phyloP scores from a whole-genome alignment of 2,888 invertebrate genomes.

The Teleogryllus oceanicus region DNA sequence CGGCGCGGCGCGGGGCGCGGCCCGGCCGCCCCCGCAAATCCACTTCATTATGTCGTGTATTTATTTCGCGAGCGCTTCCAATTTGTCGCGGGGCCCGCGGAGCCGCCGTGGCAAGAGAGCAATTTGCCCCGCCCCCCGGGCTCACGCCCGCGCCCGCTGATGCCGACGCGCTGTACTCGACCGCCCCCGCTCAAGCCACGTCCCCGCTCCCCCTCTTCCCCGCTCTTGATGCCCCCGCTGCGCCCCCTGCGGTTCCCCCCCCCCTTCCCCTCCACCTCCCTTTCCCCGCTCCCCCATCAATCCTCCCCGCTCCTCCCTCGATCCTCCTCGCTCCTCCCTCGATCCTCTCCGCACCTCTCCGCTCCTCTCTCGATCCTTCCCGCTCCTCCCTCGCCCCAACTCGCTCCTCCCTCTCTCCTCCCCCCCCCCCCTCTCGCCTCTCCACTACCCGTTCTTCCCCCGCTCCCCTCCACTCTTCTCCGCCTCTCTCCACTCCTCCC shows the following conservation, averaged over 20 bases:
- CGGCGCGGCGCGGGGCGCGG: not conserved
- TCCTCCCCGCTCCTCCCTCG: too few relatives aligned
- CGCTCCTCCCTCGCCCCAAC: rapidly evolving
- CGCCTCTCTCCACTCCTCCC: too few relatives aligned
- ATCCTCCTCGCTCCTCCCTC: too few relatives aligned
- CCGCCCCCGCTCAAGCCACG: not conserved
- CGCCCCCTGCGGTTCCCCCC: too few relatives aligned
- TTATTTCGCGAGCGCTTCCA: constrained; percentile 1
- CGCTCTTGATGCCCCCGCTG: not conserved
- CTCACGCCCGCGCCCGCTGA: not conserved
- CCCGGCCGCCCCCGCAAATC: not conserved
- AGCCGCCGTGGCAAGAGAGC: not conserved
- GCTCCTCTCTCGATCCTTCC: too few relatives aligned
- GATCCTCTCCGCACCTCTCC: too few relatives aligned
- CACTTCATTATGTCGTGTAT: not conserved
- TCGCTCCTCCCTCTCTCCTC: too few relatives aligned
- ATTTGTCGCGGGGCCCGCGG: not conserved
- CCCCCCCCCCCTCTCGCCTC: too few relatives aligned
- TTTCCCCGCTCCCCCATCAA: too few relatives aligned
- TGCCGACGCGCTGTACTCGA: not conserved
- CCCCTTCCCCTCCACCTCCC: too few relatives aligned
- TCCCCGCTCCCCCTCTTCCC: not conserved
- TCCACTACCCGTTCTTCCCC: too few relatives aligned
- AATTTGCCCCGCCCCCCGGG: not conserved
- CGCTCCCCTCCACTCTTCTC: too few relatives aligned